These are phyloP conservation scores for Apogon talboti DNA, from an alignment of 2,797 vertebrate species.

Conservation along the genomic window DNA sequence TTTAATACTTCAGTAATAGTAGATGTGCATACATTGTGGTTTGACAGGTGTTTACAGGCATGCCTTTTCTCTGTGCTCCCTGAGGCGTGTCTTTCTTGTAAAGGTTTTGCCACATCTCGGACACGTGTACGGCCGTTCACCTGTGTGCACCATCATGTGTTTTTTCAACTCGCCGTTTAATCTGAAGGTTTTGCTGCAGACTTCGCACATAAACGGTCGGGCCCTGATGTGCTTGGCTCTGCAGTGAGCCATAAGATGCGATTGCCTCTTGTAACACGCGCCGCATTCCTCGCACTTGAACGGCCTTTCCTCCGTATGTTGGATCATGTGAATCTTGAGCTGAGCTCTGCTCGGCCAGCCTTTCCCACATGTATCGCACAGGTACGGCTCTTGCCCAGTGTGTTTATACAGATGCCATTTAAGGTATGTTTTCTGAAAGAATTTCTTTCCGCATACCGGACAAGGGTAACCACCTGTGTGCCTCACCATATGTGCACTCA, in stretches of 20 bases:
- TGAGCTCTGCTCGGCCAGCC: conserved; percentile 37
- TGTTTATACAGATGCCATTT: conserved; percentile 54
- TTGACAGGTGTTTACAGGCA: conserved; percentile 13
- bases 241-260: conserved; percentile 26
- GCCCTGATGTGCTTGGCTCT: conserved; percentile 28
- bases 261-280: conserved; percentile 27
- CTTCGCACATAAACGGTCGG: conserved; percentile 25
- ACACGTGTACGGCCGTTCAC: conserved; percentile 32
- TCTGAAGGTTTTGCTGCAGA: conserved; percentile 44
- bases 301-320: conserved; percentile 35
- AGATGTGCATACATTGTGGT: neutral
- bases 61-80: conserved; percentile 29
- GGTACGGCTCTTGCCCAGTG: conserved; percentile 34
- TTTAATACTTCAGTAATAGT: too few relatives aligned
- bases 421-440: conserved; percentile 34
- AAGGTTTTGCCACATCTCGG: conserved; percentile 33
- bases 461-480: conserved; percentile 42
- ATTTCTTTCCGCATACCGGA: conserved; percentile 38
- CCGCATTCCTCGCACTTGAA: conserved; percentile 48
- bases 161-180: conserved; percentile 33
- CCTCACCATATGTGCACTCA: conserved; percentile 43
- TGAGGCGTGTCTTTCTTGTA: conserved; percentile 4
- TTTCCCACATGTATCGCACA: conserved; percentile 50
- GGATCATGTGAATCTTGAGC: conserved; percentile 44
- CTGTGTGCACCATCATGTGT: conserved; percentile 43